phyloP scores from a whole-genome alignment of 2,888 invertebrate species.

The Agrotis exclamationis region DNA sequence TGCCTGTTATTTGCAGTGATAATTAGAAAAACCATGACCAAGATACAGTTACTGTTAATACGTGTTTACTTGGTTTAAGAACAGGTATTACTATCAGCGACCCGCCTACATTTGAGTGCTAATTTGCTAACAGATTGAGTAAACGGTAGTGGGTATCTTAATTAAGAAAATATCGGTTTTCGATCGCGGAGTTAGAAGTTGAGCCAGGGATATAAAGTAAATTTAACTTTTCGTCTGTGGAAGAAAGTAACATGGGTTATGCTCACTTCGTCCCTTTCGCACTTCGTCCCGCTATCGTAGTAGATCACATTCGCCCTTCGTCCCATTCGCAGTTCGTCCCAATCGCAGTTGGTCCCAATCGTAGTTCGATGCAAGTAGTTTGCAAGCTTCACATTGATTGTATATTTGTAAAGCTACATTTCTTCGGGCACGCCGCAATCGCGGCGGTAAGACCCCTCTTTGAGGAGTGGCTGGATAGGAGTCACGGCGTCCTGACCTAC shows the following conservation, averaged over 20 bases:
- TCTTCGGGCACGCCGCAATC: too few species aligned
- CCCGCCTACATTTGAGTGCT: conserved; percentile 17
- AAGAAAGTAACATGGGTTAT: background rate
- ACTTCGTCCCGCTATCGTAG: too few species aligned
- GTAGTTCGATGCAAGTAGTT: too few species aligned
- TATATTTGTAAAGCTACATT: too few species aligned
- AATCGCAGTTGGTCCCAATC: too few species aligned
- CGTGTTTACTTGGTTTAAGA: conserved; percentile 20
- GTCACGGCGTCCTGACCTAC: too few species aligned
- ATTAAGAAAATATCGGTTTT: conserved; percentile 25
- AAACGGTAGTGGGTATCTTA: conserved; percentile 21
- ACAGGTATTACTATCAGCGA: conserved; percentile 1
- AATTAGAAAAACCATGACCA: conserved; percentile 2
- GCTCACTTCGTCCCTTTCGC: too few species aligned
- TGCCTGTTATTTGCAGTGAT: background rate
- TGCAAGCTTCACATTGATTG: too few species aligned
- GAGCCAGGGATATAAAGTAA: background rate
- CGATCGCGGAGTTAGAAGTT: conserved; percentile 11
- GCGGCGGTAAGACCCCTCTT: too few species aligned
- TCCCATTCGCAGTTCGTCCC: too few species aligned
- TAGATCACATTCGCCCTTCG: too few species aligned
- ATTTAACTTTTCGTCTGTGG: background rate
- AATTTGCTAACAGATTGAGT: conserved; percentile 29
- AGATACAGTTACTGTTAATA: conserved; percentile 3
- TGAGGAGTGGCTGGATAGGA: too few species aligned